Conservation (phyloP, 2,797 vertebrate species). For the Crenichthys baileyi region DNA sequence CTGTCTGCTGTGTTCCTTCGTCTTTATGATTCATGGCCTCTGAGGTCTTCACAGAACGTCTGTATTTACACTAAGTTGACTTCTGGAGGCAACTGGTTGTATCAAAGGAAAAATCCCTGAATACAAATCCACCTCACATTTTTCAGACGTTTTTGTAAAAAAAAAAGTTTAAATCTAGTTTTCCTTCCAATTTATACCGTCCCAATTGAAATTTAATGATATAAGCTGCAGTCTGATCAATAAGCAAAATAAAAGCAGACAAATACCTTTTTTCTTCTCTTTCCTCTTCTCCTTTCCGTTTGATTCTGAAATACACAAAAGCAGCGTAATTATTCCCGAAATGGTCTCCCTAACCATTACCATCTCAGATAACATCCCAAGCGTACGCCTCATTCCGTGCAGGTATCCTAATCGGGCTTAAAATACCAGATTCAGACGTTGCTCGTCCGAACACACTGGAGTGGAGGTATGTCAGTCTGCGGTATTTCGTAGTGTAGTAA, state of each 20-base stretch:
- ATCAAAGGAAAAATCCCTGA: neutral
- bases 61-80: neutral
- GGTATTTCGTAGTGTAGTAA: slow-evolving; percentile 80
- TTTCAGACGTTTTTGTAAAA: neutral
- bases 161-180: neutral
- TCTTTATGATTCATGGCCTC: neutral
- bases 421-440: slow-evolving; percentile 68
- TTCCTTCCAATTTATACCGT: slow-evolving; percentile 3
- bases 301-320: slow-evolving; percentile 73
- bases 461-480: slow-evolving; percentile 79
- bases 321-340: slow-evolving; percentile 60
- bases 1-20: too few species aligned
- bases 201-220: slow-evolving; percentile 20
- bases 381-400: slow-evolving; percentile 36
- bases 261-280: slow-evolving; percentile 81
- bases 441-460: slow-evolving; percentile 46
- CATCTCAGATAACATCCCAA: slow-evolving; percentile 60
- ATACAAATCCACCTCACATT: neutral
- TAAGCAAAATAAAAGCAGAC: slow-evolving; percentile 10
- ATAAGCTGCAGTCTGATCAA: slow-evolving; percentile 21
- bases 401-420: slow-evolving; percentile 56
- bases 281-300: slow-evolving; percentile 73
- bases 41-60: neutral
- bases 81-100: neutral
- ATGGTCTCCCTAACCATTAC: slow-evolving; percentile 61